Base-by-base conservation (phyloP, 1,140 invertebrate genomes). In the Brachionus rubens region DNA sequence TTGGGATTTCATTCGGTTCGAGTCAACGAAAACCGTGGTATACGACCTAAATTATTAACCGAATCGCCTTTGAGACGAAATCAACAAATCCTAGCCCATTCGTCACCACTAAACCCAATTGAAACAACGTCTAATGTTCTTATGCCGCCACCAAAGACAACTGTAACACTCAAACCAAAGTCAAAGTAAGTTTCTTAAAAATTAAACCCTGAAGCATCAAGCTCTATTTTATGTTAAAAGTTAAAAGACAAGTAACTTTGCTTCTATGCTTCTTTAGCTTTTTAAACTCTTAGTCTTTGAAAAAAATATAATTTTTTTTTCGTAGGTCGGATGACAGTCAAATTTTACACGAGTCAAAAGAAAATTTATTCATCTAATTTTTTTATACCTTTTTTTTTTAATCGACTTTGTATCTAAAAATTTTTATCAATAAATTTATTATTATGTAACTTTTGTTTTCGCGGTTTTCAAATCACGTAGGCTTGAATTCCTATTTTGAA, bases 81-180 rank as follows among this genome's bases (percentile, higher is more conserved):
- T 46, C 59, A 65, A 21, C 59, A 41, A 12, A 43, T 65, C 0
- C 30, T 65, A 21, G 59, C 59, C 2, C 59, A 65, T 43, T 65
- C 59, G 2, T 65, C 59, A 7, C 59, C 59, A 4, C 10, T 65
- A 16, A 65, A 65, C 24, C 36, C 59, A 7, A 43, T 65, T 43
- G 59, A 65, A 46, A 46, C 43, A 46, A 3, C 43, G 14, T 46
- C 43, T 2, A 46, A 46, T n/a, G 12, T 19, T 36, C 10, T 65
- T 9, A 65, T 65, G 59, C 59, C 59, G 19, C 59, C 59, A 21
- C 59, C 59, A 41, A 65, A 65, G 40, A 24, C 59, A 24, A 65
- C 59, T 9, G 41, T 21, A 9, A 65, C 43, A 43, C 33, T 12
- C 19, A 65, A 28, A 65, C 12, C 59, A 41, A 65, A 65, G 59